Base-by-base conservation (phyloP, 2,113 vertebrate genomes). In the Podarcis raffonei region DNA sequence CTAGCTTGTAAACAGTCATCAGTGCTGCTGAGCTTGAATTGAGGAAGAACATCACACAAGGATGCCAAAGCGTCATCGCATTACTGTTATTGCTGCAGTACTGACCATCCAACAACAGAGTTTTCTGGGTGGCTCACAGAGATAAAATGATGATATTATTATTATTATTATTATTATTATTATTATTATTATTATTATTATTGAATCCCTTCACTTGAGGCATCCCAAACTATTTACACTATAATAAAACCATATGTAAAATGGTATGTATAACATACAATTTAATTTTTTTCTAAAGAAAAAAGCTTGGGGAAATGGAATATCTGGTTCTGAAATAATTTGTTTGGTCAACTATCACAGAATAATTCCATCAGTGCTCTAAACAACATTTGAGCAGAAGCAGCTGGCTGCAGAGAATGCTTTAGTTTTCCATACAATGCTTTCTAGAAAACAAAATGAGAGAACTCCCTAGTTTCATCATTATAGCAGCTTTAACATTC, bases 321-420 rank as follows among this genome's bases (percentile, higher is more conserved):
- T 57, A 0, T 2, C 0, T 53, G 6, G 59, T 71, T 84, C 62
- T 85, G 76, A n/a, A 65, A 72, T n/a, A 88, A 85, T 87, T 27
- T 76, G 11, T 78, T 85, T 0, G 59, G 22, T 75, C 42, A 62
- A 18, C 32, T 62, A 35, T 69, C 42, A 71, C 25, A 57, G 2
- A 81, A 39, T 16, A 77, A 35, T 83, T 89, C 53, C 22, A 79
- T 89, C 7, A 2, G 85, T 91, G 83, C 35, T 78, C 87, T 23
- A 78, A 42, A 42, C 32, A 39, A n/a, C 80, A 20, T 74, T 91
- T 90, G 86, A 71, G 59, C 84, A 85, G 83, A 79, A 78, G 83
- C 6, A n/a, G 13, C 30, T n/a, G 32, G 57, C 42, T 32, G 30
- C 57, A 81, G 68, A 35, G n/a, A 83, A 76, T 12, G 85, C 90